These are phyloP conservation scores for Macropis europaea DNA, from an alignment of 2,888 invertebrate species.

Conservation along the genomic window DNA sequence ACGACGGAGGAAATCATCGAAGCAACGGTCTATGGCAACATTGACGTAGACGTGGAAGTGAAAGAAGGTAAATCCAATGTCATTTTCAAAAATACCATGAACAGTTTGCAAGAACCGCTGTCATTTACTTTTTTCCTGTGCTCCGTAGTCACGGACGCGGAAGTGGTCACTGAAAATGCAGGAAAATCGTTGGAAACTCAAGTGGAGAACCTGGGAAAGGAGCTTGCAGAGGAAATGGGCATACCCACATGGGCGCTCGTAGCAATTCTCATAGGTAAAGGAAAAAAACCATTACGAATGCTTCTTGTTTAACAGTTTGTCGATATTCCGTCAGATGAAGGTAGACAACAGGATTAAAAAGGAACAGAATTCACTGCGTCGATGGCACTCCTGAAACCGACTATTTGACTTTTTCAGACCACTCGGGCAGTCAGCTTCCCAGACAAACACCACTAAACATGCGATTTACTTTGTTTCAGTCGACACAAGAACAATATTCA, in stretches of 20 bases:
- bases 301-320: neutral
- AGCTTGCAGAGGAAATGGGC: conserved; percentile 86
- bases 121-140: neutral
- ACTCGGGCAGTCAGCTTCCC: neutral
- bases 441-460: conserved; percentile 11
- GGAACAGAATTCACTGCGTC: no score
- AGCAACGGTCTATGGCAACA: conserved; percentile 58
- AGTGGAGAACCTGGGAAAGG: conserved; percentile 82
- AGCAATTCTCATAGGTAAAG: conserved; percentile 89
- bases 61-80: conserved; percentile 50
- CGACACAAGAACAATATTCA: conserved; percentile 1
- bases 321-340: no score
- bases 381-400: neutral
- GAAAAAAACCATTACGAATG: neutral
- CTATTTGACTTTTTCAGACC: conserved; percentile 23
- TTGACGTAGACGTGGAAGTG: conserved; percentile 52
- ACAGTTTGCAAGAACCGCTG: neutral
- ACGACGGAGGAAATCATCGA: neutral
- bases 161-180: conserved; percentile 50
- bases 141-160: conserved; percentile 53
- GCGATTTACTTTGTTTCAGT: conserved; percentile 38
- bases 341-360: no score
- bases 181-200: conserved; percentile 72
- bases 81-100: neutral
- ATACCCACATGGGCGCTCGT: conserved; percentile 93